These are phyloP conservation scores for Centroberyx gerrardi DNA, from an alignment of 2,797 vertebrate species.

Conservation along the genomic window DNA sequence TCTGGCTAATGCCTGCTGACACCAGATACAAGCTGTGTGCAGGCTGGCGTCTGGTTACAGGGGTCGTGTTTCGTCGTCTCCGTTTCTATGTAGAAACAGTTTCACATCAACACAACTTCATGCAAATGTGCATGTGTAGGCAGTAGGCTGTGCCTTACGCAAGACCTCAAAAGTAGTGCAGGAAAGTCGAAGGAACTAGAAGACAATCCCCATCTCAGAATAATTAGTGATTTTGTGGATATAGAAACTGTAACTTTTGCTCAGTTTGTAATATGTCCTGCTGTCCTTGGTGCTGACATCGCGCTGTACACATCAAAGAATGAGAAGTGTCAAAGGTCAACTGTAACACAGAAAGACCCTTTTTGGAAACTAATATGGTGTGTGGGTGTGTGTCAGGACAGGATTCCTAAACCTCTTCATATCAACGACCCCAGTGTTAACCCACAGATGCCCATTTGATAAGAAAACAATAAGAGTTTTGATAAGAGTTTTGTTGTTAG, in stretches of 20 bases:
- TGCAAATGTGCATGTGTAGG: neutral
- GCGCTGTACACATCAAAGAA: neutral
- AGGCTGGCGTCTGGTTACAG: slow-evolving; percentile 73
- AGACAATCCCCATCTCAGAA: neutral
- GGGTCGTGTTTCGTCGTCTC: slow-evolving; percentile 54
- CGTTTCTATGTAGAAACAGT: slow-evolving; percentile 33
- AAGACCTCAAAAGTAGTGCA: neutral
- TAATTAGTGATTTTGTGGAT: neutral
- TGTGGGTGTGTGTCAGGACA: neutral
- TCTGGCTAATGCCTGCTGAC: slow-evolving; percentile 48
- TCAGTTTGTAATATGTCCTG: slow-evolving; percentile 20
- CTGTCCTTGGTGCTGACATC: slow-evolving; percentile 41
- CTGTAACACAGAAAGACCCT: neutral
- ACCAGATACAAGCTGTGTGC: slow-evolving; percentile 66
- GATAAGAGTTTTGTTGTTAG: too few species aligned
- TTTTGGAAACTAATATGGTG: neutral
- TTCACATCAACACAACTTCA: neutral
- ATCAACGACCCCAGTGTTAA: slow-evolving; percentile 14
- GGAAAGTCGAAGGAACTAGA: neutral
- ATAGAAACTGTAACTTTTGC: neutral
- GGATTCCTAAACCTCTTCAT: slow-evolving; percentile 5
- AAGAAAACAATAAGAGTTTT: neutral
- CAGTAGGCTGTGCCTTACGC: neutral
- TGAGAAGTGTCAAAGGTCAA: slow-evolving; percentile 13
- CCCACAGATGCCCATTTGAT: slow-evolving; percentile 16